Percentiles rank a stretch among this genome's conserved stretches.
Conservation (phyloP, 2,888 invertebrate species). For the Trachelus stipa region DNA sequence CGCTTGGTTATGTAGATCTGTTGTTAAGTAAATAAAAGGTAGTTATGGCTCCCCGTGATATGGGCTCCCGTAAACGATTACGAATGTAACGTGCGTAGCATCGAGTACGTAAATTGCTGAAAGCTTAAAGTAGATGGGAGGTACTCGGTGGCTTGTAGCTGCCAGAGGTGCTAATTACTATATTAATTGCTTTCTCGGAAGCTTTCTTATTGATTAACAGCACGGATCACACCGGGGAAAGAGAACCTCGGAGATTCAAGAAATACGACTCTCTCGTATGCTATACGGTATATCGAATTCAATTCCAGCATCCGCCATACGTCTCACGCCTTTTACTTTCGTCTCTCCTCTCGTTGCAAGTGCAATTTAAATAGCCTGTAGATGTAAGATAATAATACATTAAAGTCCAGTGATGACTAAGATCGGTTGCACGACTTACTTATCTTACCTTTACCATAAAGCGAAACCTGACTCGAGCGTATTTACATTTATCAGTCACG, state of each 20-base stretch:
- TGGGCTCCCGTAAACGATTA: background rate
- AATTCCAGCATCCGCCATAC: background rate
- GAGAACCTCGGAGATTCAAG: background rate
- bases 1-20: background rate
- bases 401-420: background rate
- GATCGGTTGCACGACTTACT: background rate
- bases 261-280: background rate
- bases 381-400: conserved; percentile 13
- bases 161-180: conserved; percentile 46
- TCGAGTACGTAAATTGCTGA: conserved; percentile 22
- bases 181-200: conserved; percentile 50
- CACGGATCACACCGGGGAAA: background rate
- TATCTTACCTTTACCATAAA: background rate
- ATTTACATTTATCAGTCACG: conserved; percentile 5
- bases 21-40: background rate
- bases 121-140: conserved; percentile 35
- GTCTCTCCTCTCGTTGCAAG: background rate
- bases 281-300: background rate
- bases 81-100: background rate
- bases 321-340: background rate
- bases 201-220: conserved; percentile 13
- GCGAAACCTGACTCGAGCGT: background rate
- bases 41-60: too few species aligned
- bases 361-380: conserved; percentile 22
- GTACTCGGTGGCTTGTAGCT: conserved; percentile 39